Base-by-base conservation (phyloP, 2,888 invertebrate genomes). In the Drosophila aldrichi region DNA sequence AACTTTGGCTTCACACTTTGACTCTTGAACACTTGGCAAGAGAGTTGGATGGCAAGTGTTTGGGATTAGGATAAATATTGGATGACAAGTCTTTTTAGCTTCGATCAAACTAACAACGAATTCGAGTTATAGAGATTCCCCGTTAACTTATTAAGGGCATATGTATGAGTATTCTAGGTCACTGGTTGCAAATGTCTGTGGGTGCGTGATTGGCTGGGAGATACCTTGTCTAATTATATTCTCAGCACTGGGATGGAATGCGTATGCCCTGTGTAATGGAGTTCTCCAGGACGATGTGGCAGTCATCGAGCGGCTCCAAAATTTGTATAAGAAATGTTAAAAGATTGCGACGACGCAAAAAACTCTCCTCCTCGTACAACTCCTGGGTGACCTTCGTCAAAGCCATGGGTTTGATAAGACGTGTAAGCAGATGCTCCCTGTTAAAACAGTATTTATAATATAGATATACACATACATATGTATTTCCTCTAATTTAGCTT, bases 281-380 rank as follows among this genome's bases (percentile, higher is more conserved):
- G 91, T 97, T 96, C 93, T 97, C 97, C 65, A 97, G 94, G 65
- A 96, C 96, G 78, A 97, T 97, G 88, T 97, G 96, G 62, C 92
- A 92, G 92, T 98, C 97, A 91, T 97, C 97, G 44, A 98, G 94
- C 18, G 98, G 97, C 90, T 97, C 96, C 51, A 98, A 94, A 91
- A 98, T 97, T 93, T 98, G 97, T 78, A 97, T 95, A 68, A 98
- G 95, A 94, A 98, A 98, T 80, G 97, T 97, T 70, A 97, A 95
- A 43, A 98, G 94, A 62, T 96, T 96, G 60, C 96, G 95, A 90
- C 97, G 97, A 64, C 99, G 95, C 70, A 99, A 94, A 93, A 99
- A 99, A 60, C 99, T 98, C 84, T 96, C 96, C 91, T 99, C 98
- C 91, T 99, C 99, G 91, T 98, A 99, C 97, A 99, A 97, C 91